Conservation (phyloP, 2,113 vertebrate genomes). For the Saimiri boliviensis region DNA sequence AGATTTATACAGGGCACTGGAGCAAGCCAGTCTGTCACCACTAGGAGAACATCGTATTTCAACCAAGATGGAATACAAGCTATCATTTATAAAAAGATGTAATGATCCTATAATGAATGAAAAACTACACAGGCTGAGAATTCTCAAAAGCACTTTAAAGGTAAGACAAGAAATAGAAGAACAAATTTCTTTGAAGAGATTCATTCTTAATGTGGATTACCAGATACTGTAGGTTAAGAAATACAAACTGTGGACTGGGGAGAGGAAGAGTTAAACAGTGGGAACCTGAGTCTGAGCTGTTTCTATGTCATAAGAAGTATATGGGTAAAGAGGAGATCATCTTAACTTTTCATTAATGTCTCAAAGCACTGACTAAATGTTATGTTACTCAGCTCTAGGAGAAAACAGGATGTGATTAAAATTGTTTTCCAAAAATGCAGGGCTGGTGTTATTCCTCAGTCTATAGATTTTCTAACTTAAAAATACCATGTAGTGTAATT, state of each 20-base stretch:
- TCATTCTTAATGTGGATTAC: conserved; percentile 34
- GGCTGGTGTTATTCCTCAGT: conserved; percentile 46
- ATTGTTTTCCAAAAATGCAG: conserved; percentile 31
- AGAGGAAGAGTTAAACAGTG: not conserved
- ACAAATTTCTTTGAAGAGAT: conserved; percentile 59
- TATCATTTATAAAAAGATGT: conserved; percentile 94
- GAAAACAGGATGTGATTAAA: conserved; percentile 57
- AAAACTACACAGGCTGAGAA: conserved; percentile 95
- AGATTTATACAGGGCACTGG: conserved; percentile 96
- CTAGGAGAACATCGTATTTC: conserved; percentile 92
- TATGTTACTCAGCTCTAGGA: conserved; percentile 36
- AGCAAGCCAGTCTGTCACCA: conserved; percentile 95
- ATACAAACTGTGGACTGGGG: conserved; percentile 23
- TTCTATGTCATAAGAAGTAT: not conserved
- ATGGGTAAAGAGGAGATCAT: conserved; percentile 25
- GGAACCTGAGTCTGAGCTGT: not conserved
- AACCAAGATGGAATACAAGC: conserved; percentile 95
- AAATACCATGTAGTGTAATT: conserved; percentile 40
- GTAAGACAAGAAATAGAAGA: conserved; percentile 83
- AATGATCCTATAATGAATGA: conserved; percentile 97
- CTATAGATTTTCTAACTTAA: conserved; percentile 59
- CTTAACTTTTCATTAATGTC: conserved; percentile 63
- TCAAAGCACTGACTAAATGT: conserved; percentile 53
- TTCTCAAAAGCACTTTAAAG: conserved; percentile 99
- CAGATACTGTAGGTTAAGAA: conserved; percentile 15